A percentile compares a stretch with the other conserved stretches of the same genome.
phyloP scores from a whole-genome alignment of 1,140 invertebrate species.

The Anoplophora glabripennis region DNA sequence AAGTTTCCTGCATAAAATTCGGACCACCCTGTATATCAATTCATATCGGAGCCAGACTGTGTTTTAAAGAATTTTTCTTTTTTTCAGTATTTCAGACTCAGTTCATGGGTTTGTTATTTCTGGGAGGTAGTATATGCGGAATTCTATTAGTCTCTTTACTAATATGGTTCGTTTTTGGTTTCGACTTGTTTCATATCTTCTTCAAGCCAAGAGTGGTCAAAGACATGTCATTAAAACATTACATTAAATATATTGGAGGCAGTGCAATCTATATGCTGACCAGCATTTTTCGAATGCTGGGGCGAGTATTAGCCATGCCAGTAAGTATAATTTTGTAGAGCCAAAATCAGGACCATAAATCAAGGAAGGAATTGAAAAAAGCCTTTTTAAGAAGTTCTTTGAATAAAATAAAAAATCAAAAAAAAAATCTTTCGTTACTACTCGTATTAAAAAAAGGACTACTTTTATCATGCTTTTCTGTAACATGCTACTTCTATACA shows the following conservation, averaged over 20 bases:
- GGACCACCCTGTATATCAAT: too few species aligned
- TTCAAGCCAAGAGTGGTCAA: slow-evolving; percentile 20
- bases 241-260: slow-evolving; percentile 20
- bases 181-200: slow-evolving; percentile 18
- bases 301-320: slow-evolving; percentile 26
- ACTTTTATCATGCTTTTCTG: too few species aligned
- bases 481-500: too few species aligned
- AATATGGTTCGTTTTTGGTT: slow-evolving; percentile 26
- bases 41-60: too few species aligned
- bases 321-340: slow-evolving; percentile 14
- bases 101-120: slow-evolving; percentile 4
- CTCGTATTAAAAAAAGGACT: too few species aligned
- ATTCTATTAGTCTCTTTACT: slow-evolving; percentile 22
- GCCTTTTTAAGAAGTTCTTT: too few species aligned
- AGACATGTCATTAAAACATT: slow-evolving; percentile 17
- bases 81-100: slow-evolving; percentile 14
- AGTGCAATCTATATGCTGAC: slow-evolving; percentile 19
- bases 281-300: slow-evolving; percentile 20
- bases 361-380: too few species aligned
- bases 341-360: too few species aligned
- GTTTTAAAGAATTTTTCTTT: not conserved
- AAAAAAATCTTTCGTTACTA: too few species aligned
- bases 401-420: too few species aligned
- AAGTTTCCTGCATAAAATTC: too few species aligned
- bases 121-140: slow-evolving; percentile 20